These are phyloP conservation scores for Hydrochoerus hydrochaeris DNA, from an alignment of 2,113 vertebrate genomes.

Conservation along the genomic window DNA sequence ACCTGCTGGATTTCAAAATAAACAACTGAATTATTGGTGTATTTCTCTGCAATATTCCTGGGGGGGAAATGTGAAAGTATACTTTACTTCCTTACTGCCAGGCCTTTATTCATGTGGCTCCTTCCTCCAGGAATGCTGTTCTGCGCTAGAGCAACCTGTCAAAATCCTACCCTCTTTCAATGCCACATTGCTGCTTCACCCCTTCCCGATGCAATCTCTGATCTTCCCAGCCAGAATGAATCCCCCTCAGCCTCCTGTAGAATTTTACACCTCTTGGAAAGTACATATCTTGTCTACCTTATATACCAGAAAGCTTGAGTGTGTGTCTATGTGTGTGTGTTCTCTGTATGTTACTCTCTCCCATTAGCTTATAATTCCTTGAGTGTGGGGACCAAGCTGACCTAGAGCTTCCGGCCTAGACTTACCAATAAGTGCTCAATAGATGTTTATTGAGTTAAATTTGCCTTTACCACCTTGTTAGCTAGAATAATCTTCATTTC, in stretches of 20 bases:
- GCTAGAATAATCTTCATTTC: background rate
- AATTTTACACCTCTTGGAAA: background rate
- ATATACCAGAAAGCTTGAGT: background rate
- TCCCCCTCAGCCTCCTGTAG: background rate
- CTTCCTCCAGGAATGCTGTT: background rate
- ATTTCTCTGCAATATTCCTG: slow-evolving; percentile 35
- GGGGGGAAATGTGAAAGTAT: background rate
- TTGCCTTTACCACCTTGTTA: background rate
- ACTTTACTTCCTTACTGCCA: background rate
- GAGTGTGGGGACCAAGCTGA: background rate
- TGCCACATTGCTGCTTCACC: background rate
- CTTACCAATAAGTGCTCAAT: background rate
- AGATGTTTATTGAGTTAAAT: slow-evolving; percentile 39
- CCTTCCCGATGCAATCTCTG: background rate
- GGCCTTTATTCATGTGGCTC: background rate
- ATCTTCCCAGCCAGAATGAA: background rate
- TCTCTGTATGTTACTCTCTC: background rate
- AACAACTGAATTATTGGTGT: background rate
- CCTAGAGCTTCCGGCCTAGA: background rate
- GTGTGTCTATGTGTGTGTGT: background rate
- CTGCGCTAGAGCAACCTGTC: background rate
- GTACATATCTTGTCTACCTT: background rate
- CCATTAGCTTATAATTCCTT: background rate
- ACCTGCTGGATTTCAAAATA: background rate
- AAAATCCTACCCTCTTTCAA: background rate